Conservation (phyloP, 2,888 invertebrate genomes). For the Lithosia quadra region DNA sequence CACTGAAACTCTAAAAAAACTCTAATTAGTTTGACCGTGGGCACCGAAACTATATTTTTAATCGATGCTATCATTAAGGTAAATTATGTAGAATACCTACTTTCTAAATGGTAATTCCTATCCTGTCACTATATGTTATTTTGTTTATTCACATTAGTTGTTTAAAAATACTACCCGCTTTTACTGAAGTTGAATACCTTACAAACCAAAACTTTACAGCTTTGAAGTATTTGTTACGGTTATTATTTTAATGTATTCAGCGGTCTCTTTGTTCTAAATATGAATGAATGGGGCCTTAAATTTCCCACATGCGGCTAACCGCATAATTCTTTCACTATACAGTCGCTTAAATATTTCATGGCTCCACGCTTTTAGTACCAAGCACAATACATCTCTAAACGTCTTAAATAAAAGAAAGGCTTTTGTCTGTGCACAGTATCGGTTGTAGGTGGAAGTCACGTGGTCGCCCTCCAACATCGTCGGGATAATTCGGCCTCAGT, state of each 20-base stretch:
- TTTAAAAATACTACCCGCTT: neutral
- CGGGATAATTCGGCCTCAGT: constrained; percentile 58
- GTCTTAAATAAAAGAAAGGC: constrained; percentile 51
- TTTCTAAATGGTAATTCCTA: no score
- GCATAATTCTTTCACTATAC: constrained; percentile 14
- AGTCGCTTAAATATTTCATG: constrained; percentile 37
- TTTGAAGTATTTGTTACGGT: neutral
- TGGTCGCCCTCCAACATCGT: constrained; percentile 50
- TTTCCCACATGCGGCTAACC: constrained; percentile 6
- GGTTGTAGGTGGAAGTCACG: constrained; percentile 57
- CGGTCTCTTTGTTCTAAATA: neutral
- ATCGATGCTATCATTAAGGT: neutral
- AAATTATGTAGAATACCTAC: no score
- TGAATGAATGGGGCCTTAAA: neutral
- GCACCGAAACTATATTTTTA: no score
- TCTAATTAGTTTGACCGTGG: no score
- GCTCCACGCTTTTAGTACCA: constrained; percentile 42
- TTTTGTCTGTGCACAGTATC: constrained; percentile 48
- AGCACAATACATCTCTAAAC: constrained; percentile 46
- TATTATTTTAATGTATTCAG: constrained; percentile 7
- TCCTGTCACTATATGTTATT: neutral
- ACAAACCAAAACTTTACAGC: neutral
- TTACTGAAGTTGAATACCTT: neutral
- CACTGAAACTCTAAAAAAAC: no score
- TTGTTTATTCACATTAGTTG: neutral